Evolutionary conservation across 2,888 invertebrate genomes (phyloP).

Genomic region (Urechis unicinctus): DNA sequence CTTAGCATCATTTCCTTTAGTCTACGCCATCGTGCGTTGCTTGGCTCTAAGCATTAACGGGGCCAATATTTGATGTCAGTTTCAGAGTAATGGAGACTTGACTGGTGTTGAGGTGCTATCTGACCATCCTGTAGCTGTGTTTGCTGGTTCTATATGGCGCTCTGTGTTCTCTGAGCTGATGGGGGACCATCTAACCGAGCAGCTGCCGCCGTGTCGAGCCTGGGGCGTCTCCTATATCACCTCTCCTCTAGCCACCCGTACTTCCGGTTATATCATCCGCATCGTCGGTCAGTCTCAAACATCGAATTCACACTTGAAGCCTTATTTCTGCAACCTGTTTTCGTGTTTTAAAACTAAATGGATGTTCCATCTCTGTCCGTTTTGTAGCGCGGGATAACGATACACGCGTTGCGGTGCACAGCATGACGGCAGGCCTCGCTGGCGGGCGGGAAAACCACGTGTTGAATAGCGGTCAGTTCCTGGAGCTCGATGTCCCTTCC

Average conservation of each 20-base stretch:
- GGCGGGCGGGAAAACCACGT: neutral
- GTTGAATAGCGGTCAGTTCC: constrained; percentile 10
- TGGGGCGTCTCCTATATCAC: constrained; percentile 35
- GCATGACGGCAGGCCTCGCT: too few relatives aligned
- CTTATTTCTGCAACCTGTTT: neutral
- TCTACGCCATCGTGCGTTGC: too few relatives aligned
- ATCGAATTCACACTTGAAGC: neutral
- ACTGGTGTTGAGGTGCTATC: constrained; percentile 28
- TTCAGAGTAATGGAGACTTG: constrained; percentile 25
- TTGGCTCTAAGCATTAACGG: neutral
- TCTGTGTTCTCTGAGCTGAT: constrained; percentile 22
- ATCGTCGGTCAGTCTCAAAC: constrained; percentile 20
- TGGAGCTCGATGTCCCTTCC: constrained; percentile 15
- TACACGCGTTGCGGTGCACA: too few relatives aligned
- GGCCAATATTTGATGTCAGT: constrained; percentile 4
- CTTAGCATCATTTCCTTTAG: too few relatives aligned
- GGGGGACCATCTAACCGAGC: constrained; percentile 34
- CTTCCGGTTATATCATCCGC: constrained; percentile 30
- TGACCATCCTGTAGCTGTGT: constrained; percentile 26
- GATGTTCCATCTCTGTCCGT: neutral
- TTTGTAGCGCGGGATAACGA: too few relatives aligned
- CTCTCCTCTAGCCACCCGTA: constrained; percentile 30
- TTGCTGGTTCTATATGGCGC: constrained; percentile 31
- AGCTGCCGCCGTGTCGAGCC: constrained; percentile 27
- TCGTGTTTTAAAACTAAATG: neutral